A percentile compares a stretch with the other conserved stretches of the same genome.
phyloP scores from a whole-genome alignment of 2,888 invertebrate species.

The Prosopocoilus inquinatus region DNA sequence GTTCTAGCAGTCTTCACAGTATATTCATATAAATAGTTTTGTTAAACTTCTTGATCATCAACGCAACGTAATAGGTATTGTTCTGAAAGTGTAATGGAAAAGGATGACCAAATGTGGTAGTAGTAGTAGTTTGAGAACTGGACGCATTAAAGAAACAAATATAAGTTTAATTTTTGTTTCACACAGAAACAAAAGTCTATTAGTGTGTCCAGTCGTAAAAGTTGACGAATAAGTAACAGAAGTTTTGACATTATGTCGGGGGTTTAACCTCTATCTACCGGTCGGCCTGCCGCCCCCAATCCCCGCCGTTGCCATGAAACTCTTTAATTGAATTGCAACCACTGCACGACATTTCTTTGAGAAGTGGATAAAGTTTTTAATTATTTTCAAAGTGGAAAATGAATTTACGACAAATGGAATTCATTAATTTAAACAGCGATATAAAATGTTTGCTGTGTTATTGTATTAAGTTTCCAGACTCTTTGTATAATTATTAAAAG shows the following conservation, averaged over 20 bases:
- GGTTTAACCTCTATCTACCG: conserved; percentile 16
- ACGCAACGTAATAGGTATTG: too few species aligned
- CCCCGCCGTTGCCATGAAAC: conserved; percentile 32
- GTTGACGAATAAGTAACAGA: conserved; percentile 36
- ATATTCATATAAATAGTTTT: too few species aligned
- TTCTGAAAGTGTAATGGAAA: too few species aligned
- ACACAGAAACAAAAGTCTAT: conserved; percentile 24
- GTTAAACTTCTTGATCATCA: too few species aligned
- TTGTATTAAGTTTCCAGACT: conserved; percentile 30
- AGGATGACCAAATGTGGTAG: too few species aligned
- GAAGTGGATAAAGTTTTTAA: conserved; percentile 49
- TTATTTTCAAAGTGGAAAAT: conserved; percentile 49
- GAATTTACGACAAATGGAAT: conserved; percentile 47
- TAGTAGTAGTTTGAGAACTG: too few species aligned
- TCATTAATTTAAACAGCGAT: conserved; percentile 43
- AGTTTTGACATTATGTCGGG: conserved; percentile 41
- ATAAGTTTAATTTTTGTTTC: conserved; percentile 7
- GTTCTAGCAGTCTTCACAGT: too few species aligned
- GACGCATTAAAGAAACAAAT: too few species aligned
- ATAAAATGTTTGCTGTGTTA: conserved; percentile 39
- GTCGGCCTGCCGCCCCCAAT: conserved; percentile 17
- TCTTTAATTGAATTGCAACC: conserved; percentile 50
- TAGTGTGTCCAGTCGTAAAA: conserved; percentile 33
- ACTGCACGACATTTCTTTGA: conserved; percentile 48
- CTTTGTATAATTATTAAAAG: conserved; percentile 31